These are phyloP conservation scores for Campoletis sonorensis DNA, from an alignment of 1,140 invertebrate genomes.

Conservation along the genomic window DNA sequence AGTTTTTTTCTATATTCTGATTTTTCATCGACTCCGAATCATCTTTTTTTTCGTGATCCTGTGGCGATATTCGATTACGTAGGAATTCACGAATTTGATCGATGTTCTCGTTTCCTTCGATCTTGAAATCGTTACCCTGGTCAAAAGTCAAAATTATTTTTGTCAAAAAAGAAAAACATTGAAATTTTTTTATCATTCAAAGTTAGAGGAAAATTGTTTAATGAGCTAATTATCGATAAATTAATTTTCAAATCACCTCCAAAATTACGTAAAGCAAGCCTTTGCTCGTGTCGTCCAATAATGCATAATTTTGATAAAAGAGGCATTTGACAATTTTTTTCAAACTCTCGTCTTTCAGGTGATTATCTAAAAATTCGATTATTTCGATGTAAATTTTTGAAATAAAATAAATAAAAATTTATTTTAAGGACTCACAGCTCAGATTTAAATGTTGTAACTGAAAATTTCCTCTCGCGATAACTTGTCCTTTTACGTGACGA, in stretches of 20 bases:
- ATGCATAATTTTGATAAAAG: constrained; percentile 56
- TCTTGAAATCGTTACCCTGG: constrained; percentile 4
- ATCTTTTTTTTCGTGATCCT: not conserved
- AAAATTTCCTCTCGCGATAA: constrained; percentile 65
- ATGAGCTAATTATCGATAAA: no score
- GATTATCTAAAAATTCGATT: constrained; percentile 51
- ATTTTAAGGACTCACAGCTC: constrained; percentile 57
- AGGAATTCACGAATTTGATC: constrained; percentile 1
- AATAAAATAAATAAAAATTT: not conserved
- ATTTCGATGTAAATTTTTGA: not conserved
- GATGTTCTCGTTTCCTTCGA: not conserved
- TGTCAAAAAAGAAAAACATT: no score
- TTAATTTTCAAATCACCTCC: constrained; percentile 46
- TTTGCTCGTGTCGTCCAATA: constrained; percentile 38
- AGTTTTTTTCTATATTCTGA: not conserved
- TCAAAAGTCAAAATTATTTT: no score
- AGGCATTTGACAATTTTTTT: constrained; percentile 51
- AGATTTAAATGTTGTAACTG: constrained; percentile 64
- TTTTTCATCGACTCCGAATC: not conserved
- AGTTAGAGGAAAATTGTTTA: no score
- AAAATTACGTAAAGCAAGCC: constrained; percentile 52
- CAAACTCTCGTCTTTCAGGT: constrained; percentile 45
- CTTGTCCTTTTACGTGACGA: constrained; percentile 47
- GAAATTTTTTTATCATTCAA: no score
- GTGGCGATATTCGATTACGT: not conserved